Evolutionary conservation across 2,888 invertebrate genomes (phyloP).

Genomic region (Cordilura impudica): DNA sequence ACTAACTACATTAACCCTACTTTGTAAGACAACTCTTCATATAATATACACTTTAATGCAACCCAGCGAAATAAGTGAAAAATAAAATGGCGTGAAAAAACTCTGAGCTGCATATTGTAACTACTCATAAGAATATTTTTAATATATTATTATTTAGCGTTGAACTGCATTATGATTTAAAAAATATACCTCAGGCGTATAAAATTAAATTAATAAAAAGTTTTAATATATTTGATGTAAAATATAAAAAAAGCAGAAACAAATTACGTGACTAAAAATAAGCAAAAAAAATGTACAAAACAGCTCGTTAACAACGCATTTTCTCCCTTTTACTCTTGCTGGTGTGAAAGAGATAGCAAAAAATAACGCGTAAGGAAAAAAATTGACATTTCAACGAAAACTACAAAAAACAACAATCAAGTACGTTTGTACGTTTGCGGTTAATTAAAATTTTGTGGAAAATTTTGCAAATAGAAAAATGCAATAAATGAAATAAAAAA

Average conservation of each 20-base stretch:
- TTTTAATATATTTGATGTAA: background rate
- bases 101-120: constrained; percentile 42
- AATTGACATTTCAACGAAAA: constrained; percentile 47
- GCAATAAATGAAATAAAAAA: background rate
- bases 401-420: constrained; percentile 2
- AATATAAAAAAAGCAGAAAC: background rate
- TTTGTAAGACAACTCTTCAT: background rate
- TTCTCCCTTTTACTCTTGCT: constrained; percentile 30
- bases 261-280: constrained; percentile 46
- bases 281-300: constrained; percentile 40
- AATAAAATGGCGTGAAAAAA: constrained; percentile 58
- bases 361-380: constrained; percentile 53
- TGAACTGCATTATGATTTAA: background rate
- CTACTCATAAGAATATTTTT: constrained; percentile 14
- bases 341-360: constrained; percentile 53
- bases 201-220: background rate
- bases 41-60: background rate
- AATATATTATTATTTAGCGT: background rate
- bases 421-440: constrained; percentile 41
- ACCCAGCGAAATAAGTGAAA: constrained; percentile 46
- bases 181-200: background rate
- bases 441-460: constrained; percentile 24
- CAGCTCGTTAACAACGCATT: constrained; percentile 24
- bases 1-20: too few species aligned
- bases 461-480: constrained; percentile 1